Conservation (phyloP, 2,888 invertebrate species). For the Epinotia ramella region DNA sequence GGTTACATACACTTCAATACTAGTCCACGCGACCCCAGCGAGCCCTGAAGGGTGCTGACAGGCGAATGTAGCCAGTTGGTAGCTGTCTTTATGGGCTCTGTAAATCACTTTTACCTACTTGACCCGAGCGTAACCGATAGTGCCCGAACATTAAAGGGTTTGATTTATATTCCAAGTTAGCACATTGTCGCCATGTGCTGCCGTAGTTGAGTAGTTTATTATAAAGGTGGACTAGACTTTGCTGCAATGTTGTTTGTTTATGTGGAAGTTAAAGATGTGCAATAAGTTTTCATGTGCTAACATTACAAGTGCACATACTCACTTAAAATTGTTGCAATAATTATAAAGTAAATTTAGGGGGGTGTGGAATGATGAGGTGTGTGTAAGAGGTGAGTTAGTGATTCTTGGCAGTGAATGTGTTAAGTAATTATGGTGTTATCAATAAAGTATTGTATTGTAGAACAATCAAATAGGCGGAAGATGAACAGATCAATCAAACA, state of each 20-base stretch:
- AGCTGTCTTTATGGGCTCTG: conserved; percentile 75
- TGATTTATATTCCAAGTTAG: conserved; percentile 82
- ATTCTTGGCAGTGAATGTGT: no score
- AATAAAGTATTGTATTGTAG: no score
- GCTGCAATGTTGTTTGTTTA: conserved; percentile 32
- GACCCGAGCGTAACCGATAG: conserved; percentile 77
- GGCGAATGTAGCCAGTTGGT: conserved; percentile 72
- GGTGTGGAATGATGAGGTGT: no score
- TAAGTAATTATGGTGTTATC: no score
- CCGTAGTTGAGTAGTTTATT: conserved; percentile 75
- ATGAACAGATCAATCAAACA: no score
- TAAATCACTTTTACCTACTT: conserved; percentile 81
- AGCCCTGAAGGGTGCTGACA: conserved; percentile 71
- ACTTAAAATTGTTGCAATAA: background rate
- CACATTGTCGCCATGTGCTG: conserved; percentile 81
- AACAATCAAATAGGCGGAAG: no score
- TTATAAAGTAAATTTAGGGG: no score
- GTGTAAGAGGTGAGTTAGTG: no score
- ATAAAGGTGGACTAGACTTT: conserved; percentile 67
- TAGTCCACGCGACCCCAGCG: conserved; percentile 50
- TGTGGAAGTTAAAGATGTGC: conserved; percentile 19
- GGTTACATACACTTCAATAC: conserved; percentile 65
- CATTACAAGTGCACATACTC: background rate
- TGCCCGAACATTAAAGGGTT: conserved; percentile 79
- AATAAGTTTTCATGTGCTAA: background rate